Conservation (phyloP, 2,113 vertebrate genomes). For the Camelus dromedarius region DNA sequence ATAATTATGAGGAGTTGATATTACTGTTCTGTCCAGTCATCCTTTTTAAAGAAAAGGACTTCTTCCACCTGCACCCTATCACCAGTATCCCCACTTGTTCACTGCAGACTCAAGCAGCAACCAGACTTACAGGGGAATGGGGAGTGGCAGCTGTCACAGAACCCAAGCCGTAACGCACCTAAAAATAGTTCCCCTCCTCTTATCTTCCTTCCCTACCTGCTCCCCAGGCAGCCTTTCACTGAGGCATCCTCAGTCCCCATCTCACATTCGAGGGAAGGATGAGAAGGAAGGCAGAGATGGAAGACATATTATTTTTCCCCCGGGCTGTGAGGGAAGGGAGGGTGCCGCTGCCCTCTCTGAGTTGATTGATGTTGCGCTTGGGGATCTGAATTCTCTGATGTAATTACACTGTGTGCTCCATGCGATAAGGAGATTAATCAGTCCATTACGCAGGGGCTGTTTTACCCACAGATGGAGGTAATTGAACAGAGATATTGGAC, state of each 20-base stretch:
- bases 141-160: not conserved
- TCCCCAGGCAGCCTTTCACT: not conserved
- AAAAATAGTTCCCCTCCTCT: not conserved
- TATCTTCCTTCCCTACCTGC: not conserved
- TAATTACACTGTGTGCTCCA: conserved; percentile 93
- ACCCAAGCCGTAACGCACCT: not conserved
- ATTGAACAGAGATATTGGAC: conserved; percentile 88
- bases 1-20: not conserved
- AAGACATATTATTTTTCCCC: not conserved
- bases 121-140: not conserved
- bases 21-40: not conserved
- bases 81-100: not conserved
- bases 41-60: not conserved
- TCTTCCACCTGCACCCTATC: not conserved
- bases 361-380: conserved; percentile 90
- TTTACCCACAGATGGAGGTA: conserved; percentile 87
- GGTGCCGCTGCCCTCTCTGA: conserved; percentile 68
- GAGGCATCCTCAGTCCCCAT: not conserved
- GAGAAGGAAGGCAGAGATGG: not conserved
- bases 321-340: conserved; percentile 46
- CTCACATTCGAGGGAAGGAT: not conserved
- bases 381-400: conserved; percentile 88
- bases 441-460: conserved; percentile 87
- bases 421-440: conserved; percentile 94
- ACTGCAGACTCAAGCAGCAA: not conserved